Evolutionary conservation across 2,797 vertebrate species (phyloP).

Genomic region (Linurgus olivaceus): DNA sequence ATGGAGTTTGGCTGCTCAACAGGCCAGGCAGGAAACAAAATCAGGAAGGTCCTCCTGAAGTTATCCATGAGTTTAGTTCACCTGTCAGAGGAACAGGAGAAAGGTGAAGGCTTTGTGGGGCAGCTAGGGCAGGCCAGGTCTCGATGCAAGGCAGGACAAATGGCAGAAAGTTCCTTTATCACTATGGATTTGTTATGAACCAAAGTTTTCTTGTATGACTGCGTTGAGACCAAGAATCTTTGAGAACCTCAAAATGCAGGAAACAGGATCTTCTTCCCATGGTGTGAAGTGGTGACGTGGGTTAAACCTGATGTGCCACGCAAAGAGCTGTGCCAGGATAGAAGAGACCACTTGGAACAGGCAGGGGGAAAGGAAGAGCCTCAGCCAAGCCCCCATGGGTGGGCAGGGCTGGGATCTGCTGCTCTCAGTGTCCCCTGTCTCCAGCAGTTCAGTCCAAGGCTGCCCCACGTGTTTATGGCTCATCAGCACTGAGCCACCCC

Average conservation of each 20-base stretch:
- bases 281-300: rapidly evolving
- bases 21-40: not conserved
- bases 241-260: not conserved
- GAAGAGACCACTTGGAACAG: not conserved
- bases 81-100: not conserved
- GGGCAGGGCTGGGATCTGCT: not conserved
- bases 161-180: not conserved
- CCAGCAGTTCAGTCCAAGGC: rapidly evolving
- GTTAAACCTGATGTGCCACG: not conserved
- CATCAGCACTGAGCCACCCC: rapidly evolving
- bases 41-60: not conserved
- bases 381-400: not conserved
- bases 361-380: not conserved
- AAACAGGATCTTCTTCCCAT: rapidly evolving
- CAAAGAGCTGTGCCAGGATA: rapidly evolving
- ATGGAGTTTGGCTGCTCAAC: not conserved
- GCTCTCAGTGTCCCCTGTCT: not conserved
- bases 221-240: not conserved
- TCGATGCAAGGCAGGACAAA: not conserved
- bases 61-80: not conserved
- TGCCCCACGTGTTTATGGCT: rapidly evolving
- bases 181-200: not conserved
- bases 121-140: not conserved
- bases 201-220: not conserved
- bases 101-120: not conserved